Conservation (phyloP, 2,797 vertebrate species). For the Sebastes kiyomatsui region DNA sequence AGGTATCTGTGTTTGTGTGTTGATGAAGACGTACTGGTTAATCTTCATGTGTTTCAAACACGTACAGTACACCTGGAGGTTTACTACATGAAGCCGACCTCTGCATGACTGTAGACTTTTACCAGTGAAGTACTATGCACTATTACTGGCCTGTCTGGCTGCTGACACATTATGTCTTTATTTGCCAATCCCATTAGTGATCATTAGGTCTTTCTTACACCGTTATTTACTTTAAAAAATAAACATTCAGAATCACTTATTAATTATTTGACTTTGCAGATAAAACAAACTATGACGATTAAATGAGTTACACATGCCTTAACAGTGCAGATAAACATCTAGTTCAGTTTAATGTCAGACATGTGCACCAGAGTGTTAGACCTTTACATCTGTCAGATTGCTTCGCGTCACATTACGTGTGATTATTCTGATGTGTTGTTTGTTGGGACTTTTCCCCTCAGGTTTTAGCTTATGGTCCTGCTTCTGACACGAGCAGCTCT, state of each 20-base stretch:
- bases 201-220: neutral
- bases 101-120: neutral
- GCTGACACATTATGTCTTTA: neutral
- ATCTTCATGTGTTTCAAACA: neutral
- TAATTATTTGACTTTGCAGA: neutral
- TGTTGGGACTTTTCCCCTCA: conserved; percentile 19
- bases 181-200: neutral
- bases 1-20: neutral
- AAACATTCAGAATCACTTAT: neutral
- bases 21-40: neutral
- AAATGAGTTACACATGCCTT: neutral
- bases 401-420: conserved; percentile 9
- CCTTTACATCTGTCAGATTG: conserved; percentile 22
- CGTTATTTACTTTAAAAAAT: neutral
- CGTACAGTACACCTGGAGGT: neutral
- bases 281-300: neutral
- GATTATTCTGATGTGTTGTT: neutral
- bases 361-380: neutral
- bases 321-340: neutral
- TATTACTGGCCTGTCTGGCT: neutral
- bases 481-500: conserved; percentile 25
- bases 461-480: neutral
- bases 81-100: neutral
- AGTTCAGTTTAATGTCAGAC: neutral
- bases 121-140: neutral